phyloP scores from a whole-genome alignment of 2,888 invertebrate species.

The Tenthredo scrophulariae region DNA sequence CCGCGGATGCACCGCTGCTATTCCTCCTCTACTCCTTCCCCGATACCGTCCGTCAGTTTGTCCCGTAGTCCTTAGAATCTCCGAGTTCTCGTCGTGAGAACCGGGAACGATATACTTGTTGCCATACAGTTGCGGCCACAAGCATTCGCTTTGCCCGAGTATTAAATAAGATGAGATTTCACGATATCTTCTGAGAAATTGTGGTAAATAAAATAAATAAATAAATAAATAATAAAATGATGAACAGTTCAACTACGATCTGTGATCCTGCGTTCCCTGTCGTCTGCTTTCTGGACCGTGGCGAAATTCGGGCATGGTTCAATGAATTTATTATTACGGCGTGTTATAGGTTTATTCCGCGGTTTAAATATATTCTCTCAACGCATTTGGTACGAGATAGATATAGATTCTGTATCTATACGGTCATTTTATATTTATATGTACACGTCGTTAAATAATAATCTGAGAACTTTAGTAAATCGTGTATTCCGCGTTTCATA shows the following conservation, averaged over 20 bases:
- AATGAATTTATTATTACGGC: slow-evolving; percentile 9
- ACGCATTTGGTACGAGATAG: neutral
- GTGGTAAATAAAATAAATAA: neutral
- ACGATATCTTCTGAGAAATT: slow-evolving; percentile 39
- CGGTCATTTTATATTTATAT: neutral
- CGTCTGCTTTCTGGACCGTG: neutral
- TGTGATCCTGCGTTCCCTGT: neutral
- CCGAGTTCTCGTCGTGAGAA: slow-evolving; percentile 23
- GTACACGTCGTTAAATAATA: slow-evolving; percentile 2
- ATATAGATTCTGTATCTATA: neutral
- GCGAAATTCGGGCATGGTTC: slow-evolving; percentile 32
- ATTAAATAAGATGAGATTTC: slow-evolving; percentile 47
- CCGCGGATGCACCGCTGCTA: slow-evolving; percentile 42
- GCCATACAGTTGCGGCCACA: neutral
- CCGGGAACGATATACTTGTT: neutral
- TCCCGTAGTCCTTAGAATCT: slow-evolving; percentile 2
- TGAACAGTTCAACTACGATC: neutral
- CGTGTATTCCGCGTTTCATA: slow-evolving; percentile 9
- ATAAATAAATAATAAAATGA: neutral
- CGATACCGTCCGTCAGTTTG: neutral
- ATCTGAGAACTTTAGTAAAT: slow-evolving; percentile 40
- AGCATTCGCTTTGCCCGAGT: slow-evolving; percentile 19
- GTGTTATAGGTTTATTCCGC: neutral
- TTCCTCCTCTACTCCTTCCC: neutral
- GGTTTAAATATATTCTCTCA: neutral